phyloP scores from a whole-genome alignment of 2,797 vertebrate species.

The Crocidura indochinensis region DNA sequence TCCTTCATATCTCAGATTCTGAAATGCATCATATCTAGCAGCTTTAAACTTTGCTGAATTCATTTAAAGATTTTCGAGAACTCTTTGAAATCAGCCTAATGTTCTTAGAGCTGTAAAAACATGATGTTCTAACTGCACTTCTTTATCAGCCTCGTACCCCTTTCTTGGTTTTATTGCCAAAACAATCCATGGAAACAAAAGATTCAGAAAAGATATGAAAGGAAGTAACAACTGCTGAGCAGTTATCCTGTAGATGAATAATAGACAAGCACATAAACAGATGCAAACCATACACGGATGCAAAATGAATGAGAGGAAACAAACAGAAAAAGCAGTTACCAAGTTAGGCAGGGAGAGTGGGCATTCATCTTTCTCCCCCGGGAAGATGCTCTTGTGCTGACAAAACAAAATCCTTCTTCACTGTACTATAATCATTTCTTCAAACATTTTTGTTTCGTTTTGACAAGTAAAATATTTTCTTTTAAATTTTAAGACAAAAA shows the following conservation, averaged over 20 bases:
- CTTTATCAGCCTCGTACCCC: slow-evolving; percentile 78
- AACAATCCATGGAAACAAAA: slow-evolving; percentile 84
- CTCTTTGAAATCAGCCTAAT: slow-evolving; percentile 83
- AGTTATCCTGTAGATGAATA: slow-evolving; percentile 84
- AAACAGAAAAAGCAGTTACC: slow-evolving; percentile 69
- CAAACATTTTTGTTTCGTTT: slow-evolving; percentile 35
- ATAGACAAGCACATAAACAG: slow-evolving; percentile 85
- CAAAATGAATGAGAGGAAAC: slow-evolving; percentile 80
- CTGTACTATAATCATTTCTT: slow-evolving; percentile 58
- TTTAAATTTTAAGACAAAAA: background rate
- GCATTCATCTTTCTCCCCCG: slow-evolving; percentile 59
- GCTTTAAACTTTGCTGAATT: slow-evolving; percentile 76
- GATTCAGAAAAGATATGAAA: slow-evolving; percentile 79
- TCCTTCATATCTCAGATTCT: slow-evolving; percentile 72
- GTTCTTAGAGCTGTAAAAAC: slow-evolving; percentile 80
- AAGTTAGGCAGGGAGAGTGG: slow-evolving; percentile 73
- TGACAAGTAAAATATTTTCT: slow-evolving; percentile 13
- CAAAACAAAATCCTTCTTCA: slow-evolving; percentile 65
- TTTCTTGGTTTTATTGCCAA: slow-evolving; percentile 84
- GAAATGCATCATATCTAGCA: slow-evolving; percentile 82
- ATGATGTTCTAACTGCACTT: slow-evolving; percentile 80
- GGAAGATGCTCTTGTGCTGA: slow-evolving; percentile 71
- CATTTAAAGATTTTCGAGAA: slow-evolving; percentile 71
- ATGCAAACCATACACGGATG: slow-evolving; percentile 76
- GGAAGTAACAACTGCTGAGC: slow-evolving; percentile 76